These are phyloP conservation scores for Rhagoletis zephyria DNA, from an alignment of 1,140 invertebrate species.

Conservation along the genomic window DNA sequence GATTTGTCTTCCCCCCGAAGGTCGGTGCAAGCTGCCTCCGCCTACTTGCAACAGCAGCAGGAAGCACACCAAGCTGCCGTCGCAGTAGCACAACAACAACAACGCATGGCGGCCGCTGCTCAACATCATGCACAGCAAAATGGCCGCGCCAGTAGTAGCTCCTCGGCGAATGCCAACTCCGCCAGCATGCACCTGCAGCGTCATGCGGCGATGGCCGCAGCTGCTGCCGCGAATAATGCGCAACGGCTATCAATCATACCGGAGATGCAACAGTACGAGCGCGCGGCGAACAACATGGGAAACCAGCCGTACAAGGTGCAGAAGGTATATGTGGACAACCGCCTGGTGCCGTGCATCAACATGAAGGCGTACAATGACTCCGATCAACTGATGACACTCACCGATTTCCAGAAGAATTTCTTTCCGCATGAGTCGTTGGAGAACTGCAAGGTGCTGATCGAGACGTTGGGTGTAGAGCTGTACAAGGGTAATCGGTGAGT, in stretches of 20 bases:
- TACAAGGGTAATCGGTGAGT: slow-evolving; percentile 87
- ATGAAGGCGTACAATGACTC: slow-evolving; percentile 86
- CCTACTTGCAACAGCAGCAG: slow-evolving; percentile 62
- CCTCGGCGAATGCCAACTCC: slow-evolving; percentile 65
- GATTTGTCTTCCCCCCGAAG: slow-evolving; percentile 73
- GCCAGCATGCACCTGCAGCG: slow-evolving; percentile 72
- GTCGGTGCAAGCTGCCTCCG: slow-evolving; percentile 69
- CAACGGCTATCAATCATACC: slow-evolving; percentile 67
- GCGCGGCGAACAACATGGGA: slow-evolving; percentile 64
- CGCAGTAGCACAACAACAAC: slow-evolving; percentile 62
- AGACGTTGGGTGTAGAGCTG: slow-evolving; percentile 84
- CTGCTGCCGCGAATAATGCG: slow-evolving; percentile 62
- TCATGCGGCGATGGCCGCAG: slow-evolving; percentile 69
- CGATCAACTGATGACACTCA: slow-evolving; percentile 86
- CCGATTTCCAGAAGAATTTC: slow-evolving; percentile 85
- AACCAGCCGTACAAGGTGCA: slow-evolving; percentile 79
- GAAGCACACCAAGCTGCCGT: slow-evolving; percentile 61
- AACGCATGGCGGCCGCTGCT: slow-evolving; percentile 61
- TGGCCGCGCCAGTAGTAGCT: slow-evolving; percentile 55
- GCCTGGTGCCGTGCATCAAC: slow-evolving; percentile 88
- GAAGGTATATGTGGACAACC: slow-evolving; percentile 84
- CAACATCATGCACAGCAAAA: slow-evolving; percentile 61
- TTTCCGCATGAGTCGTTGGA: slow-evolving; percentile 83
- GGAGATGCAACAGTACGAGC: slow-evolving; percentile 61
- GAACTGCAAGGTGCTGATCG: slow-evolving; percentile 81